phyloP scores from a whole-genome alignment of 2,113 vertebrate species.

The Lophotis ruficrista region DNA sequence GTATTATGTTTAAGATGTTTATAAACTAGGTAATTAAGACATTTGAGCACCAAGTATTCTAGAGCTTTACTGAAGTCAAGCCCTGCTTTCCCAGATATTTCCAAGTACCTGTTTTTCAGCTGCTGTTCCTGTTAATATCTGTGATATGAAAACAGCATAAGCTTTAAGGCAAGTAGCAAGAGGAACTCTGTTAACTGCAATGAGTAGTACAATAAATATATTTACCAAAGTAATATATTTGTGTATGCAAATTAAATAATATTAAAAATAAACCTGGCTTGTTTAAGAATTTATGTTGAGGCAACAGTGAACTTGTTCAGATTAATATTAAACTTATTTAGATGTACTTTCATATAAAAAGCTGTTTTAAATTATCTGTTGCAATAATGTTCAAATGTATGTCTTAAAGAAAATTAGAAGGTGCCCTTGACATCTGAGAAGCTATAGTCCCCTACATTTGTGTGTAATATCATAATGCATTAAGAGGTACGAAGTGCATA shows the following conservation, averaged over 20 bases:
- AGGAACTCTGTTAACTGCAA: not conserved
- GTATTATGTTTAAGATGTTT: not conserved
- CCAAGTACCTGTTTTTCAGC: not conserved
- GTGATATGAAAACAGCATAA: not conserved
- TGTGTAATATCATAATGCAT: accelerated
- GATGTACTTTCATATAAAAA: not conserved
- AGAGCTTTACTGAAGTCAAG: not conserved
- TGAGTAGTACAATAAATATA: not conserved
- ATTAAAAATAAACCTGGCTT: not conserved
- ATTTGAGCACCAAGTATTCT: not conserved
- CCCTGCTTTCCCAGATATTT: not conserved
- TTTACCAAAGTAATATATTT: not conserved
- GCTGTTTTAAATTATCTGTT: not conserved
- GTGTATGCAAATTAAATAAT: not conserved
- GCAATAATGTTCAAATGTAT: not conserved
- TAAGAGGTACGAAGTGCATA: not conserved
- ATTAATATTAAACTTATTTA: not conserved
- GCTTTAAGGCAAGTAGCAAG: not conserved
- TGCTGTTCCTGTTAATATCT: not conserved
- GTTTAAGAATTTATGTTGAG: not conserved
- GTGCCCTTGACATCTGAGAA: not conserved
- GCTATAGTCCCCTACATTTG: not conserved
- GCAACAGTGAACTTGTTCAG: not conserved
- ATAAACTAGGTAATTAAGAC: not conserved
- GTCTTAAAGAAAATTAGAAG: not conserved